Percentiles rank a stretch among this genome's conserved stretches.
These are phyloP conservation scores for Rhodinocichla rosea DNA, from an alignment of 2,113 vertebrate genomes.

Conservation along the genomic window DNA sequence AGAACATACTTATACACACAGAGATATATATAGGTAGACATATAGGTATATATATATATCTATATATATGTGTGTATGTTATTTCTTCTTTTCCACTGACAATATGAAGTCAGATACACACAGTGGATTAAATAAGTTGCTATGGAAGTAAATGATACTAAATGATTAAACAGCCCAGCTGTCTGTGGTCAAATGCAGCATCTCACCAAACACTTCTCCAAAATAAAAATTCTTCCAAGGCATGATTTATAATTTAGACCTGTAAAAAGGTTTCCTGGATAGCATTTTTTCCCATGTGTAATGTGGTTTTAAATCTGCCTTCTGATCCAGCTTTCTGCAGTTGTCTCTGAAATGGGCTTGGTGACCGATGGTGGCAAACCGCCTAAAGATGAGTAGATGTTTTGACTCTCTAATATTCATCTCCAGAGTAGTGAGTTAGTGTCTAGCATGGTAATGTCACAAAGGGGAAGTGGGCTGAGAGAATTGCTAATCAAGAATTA, in stretches of 20 bases:
- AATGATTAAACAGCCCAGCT: slow-evolving; percentile 7
- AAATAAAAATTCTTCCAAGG: slow-evolving; percentile 10
- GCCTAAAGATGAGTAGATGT: slow-evolving; percentile 4
- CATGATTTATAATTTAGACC: slow-evolving; percentile 29
- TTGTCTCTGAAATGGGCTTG: slow-evolving; percentile 5
- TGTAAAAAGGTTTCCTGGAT: slow-evolving; percentile 18
- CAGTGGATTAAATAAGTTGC: background rate
- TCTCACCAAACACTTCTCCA: background rate
- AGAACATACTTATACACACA: background rate
- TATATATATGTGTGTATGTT: background rate
- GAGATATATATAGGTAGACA: background rate
- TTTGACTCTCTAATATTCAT: background rate
- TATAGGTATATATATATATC: background rate
- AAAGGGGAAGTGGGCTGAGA: background rate
- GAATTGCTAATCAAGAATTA: background rate
- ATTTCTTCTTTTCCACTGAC: background rate
- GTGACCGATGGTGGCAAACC: background rate
- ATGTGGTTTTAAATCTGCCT: slow-evolving; percentile 16
- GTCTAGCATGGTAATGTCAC: background rate
- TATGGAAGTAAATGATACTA: background rate
- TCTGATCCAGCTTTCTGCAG: slow-evolving; percentile 15
- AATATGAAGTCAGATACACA: background rate
- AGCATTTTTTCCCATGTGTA: slow-evolving; percentile 23
- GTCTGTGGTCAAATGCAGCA: background rate
- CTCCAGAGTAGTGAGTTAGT: background rate